Evolutionary conservation across 1,140 invertebrate species (phyloP).

Genomic region (Drosophila parvula): DNA sequence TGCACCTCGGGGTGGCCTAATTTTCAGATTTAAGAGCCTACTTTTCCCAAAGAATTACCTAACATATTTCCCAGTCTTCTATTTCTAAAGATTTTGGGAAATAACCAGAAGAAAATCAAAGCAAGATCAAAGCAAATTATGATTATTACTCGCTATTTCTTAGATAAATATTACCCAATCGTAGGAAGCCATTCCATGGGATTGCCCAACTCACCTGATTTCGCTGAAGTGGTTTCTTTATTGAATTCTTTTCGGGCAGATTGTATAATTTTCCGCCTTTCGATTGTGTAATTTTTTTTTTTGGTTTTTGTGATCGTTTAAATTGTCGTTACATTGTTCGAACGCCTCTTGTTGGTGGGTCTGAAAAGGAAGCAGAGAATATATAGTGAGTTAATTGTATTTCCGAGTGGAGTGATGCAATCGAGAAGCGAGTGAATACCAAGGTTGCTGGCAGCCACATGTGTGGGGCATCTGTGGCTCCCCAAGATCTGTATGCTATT

Average conservation of each 20-base stretch:
- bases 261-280: slow-evolving; percentile 15
- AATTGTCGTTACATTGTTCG: slow-evolving; percentile 56
- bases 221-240: slow-evolving; percentile 23
- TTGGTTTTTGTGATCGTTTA: slow-evolving; percentile 12
- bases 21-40: slow-evolving; percentile 13
- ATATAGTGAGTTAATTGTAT: slow-evolving; percentile 26
- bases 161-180: slow-evolving; percentile 12
- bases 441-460: slow-evolving; percentile 40
- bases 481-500: slow-evolving; percentile 32
- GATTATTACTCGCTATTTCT: slow-evolving; percentile 4
- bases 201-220: slow-evolving; percentile 58
- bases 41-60: not conserved
- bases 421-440: slow-evolving; percentile 9
- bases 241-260: not conserved
- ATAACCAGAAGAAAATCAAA: not conserved
- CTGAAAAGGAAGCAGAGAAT: slow-evolving; percentile 41
- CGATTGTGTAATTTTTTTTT: slow-evolving; percentile 8
- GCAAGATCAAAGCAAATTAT: slow-evolving; percentile 41
- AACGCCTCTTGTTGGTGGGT: slow-evolving; percentile 23
- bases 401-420: slow-evolving; percentile 28
- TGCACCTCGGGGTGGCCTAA: slow-evolving; percentile 3
- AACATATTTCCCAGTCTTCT: not conserved
- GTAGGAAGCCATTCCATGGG: slow-evolving; percentile 2
- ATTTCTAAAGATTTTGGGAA: not conserved
- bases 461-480: slow-evolving; percentile 37